Base-by-base conservation (phyloP, 2,797 vertebrate genomes). In the Pseudomugil tenellus region DNA sequence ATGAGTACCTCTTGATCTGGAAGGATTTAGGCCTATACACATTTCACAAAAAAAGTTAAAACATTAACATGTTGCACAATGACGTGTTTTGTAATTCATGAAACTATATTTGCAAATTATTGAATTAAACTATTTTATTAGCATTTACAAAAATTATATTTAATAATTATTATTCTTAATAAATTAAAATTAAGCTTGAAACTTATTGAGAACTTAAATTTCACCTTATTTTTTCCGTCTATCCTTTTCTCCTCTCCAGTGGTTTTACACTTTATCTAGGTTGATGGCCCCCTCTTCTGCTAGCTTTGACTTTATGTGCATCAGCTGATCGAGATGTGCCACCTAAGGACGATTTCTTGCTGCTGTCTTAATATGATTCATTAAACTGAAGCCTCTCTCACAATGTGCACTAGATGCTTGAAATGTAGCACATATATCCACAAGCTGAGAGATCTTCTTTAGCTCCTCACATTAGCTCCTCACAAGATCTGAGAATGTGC, bases 401-500 rank as follows among this genome's bases (percentile, higher is more conserved):
- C 59, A 35, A 25, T 61, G 28, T 49, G 58, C 58, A 10, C n/a
- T 49, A 49, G 74, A 68, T 10, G 56, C 56, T 68, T 39, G 32
- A 68, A 68, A 68, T 59, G 59, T 49, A 49, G 28, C 58, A 29
- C 34, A 46, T 43, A 59, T 28, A 29, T 37, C 37, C 17, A 59
- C 29, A 34, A 79, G 73, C 72, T 79, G 70, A 81, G 77, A 76
- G 41, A 79, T 54, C 16, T 84, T 1, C 8, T 62, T 79, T 34
- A 76, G 57, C 67, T 84, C 73, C 70, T 77, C 76, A 77, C 73
- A 68, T 72, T 48, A 59, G 77, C 53, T n/a, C n/a, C n/a, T n/a
- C 14, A 76, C 72, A 61, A 81, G 70, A 39, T 83, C 76, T 59
- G 72, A 70, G 67, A 77, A 84, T 77, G 77, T 79, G 37, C 56